phyloP scores from a whole-genome alignment of 2,113 vertebrate genomes.

The Chaetops frenatus region DNA sequence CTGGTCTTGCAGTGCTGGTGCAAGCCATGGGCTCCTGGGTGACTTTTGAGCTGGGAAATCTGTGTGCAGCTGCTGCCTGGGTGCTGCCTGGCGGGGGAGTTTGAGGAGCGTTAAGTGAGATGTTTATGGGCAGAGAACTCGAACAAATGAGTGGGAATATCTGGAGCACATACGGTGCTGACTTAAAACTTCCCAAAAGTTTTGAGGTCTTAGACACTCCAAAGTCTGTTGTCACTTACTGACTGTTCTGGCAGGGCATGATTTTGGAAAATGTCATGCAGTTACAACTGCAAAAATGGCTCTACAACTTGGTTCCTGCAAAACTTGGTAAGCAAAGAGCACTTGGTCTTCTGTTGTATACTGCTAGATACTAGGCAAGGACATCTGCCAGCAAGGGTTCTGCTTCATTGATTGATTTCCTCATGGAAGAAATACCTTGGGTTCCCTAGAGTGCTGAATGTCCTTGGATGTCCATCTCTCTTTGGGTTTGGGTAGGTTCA shows the following conservation, averaged over 20 bases:
- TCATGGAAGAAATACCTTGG: neutral
- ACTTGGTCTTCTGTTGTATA: neutral
- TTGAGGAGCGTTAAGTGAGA: neutral
- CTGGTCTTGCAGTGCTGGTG: neutral
- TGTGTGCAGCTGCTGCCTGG: neutral
- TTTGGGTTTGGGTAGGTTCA: neutral
- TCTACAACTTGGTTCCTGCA: neutral
- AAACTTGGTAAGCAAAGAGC: neutral
- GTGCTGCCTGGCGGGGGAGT: accelerated
- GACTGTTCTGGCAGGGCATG: neutral
- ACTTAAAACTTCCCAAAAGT: neutral
- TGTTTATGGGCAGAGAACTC: neutral
- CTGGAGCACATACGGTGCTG: neutral
- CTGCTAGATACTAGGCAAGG: neutral
- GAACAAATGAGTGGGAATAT: neutral
- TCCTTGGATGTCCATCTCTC: neutral
- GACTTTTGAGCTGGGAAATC: neutral
- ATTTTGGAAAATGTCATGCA: neutral
- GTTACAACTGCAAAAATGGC: neutral
- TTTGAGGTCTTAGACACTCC: neutral
- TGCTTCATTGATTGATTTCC: neutral
- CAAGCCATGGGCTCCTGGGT: accelerated
- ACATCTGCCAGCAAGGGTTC: neutral
- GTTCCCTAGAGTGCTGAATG: neutral
- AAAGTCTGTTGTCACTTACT: neutral